These are phyloP conservation scores for Leuciscus waleckii DNA, from an alignment of 2,797 vertebrate species.

Conservation along the genomic window DNA sequence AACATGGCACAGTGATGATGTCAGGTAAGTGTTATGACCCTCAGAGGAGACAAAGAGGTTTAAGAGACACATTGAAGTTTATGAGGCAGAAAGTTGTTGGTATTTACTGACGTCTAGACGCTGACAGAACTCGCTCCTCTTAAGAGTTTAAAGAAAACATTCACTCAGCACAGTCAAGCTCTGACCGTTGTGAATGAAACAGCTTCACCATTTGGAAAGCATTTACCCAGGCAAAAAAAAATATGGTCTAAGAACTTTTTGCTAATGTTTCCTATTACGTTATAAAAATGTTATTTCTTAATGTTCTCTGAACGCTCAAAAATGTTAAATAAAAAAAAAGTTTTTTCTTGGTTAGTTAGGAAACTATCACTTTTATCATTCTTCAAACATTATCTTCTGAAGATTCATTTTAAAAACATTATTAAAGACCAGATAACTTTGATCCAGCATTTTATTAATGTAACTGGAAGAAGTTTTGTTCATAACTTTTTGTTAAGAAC, in stretches of 20 bases:
- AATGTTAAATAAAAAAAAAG: too few species aligned
- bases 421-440: neutral
- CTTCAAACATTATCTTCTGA: too few species aligned
- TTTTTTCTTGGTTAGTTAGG: neutral
- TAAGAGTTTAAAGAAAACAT: slow-evolving; percentile 4
- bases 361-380: too few species aligned
- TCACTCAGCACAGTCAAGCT: slow-evolving; percentile 13
- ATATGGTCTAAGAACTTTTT: neutral
- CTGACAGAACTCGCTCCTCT: slow-evolving; percentile 8
- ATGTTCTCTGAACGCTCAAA: neutral
- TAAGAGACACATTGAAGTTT: slow-evolving; percentile 33
- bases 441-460: neutral
- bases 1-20: neutral
- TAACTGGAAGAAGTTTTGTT: neutral
- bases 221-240: neutral
- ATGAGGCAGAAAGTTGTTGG: slow-evolving; percentile 8
- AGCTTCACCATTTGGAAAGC: slow-evolving; percentile 27
- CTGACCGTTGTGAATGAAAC: neutral
- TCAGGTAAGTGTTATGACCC: slow-evolving; percentile 7
- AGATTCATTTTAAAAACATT: neutral
- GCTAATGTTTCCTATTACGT: neutral
- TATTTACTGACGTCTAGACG: slow-evolving; percentile 22
- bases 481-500: neutral
- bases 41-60: slow-evolving; percentile 53
- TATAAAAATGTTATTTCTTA: neutral